These are phyloP conservation scores for Nomada fucata DNA, from an alignment of 2,888 invertebrate species.

Conservation along the genomic window DNA sequence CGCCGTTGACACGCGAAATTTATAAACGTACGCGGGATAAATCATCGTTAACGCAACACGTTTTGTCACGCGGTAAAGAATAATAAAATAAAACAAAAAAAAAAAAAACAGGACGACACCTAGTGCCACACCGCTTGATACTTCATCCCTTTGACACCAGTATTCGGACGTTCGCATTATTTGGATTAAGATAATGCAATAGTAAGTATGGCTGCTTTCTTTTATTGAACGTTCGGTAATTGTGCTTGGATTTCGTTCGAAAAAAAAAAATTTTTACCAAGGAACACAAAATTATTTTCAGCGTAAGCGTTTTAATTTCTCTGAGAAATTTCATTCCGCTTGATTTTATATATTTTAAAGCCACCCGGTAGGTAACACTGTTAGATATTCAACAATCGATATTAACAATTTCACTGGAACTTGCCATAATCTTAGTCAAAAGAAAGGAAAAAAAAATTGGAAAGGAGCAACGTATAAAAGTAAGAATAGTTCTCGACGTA, in stretches of 20 bases:
- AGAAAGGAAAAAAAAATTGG: not conserved
- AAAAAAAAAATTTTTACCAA: not conserved
- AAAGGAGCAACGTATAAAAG: not conserved
- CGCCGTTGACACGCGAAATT: constrained; percentile 66
- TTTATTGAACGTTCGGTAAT: constrained; percentile 19
- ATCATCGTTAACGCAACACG: constrained; percentile 14
- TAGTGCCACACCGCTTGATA: constrained; percentile 50
- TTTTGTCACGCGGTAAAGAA: constrained; percentile 14
- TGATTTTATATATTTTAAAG: not conserved
- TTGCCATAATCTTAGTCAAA: not conserved
- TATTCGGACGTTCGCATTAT: constrained; percentile 54
- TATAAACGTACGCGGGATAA: constrained; percentile 3
- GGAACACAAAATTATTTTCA: not conserved
- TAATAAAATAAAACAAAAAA: constrained; percentile 31
- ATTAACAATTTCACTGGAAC: not conserved
- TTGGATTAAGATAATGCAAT: constrained; percentile 67
- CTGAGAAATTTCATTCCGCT: not conserved
- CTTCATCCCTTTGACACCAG: constrained; percentile 46
- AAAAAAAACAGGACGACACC: constrained; percentile 28
- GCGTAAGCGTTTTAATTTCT: not conserved
- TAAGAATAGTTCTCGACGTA: not conserved
- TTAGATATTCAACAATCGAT: not conserved
- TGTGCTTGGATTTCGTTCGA: not conserved
- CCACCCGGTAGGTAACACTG: not conserved
- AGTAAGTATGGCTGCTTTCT: constrained; percentile 58